phyloP scores from a whole-genome alignment of 1,140 invertebrate species.

The Rhagoletis zephyria region DNA sequence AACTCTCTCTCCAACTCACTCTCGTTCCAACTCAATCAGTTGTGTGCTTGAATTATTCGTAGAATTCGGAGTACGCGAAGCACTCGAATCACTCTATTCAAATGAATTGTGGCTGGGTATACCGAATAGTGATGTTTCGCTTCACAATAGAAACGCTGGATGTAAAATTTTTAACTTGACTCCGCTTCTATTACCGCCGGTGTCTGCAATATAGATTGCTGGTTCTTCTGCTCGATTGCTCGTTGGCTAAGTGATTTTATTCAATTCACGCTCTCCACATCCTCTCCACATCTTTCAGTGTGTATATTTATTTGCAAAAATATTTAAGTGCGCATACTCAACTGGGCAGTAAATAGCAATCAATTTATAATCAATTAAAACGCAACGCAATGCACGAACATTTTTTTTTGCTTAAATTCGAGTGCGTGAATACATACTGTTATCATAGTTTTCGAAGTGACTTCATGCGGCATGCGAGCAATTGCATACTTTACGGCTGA shows the following conservation, averaged over 20 bases:
- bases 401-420: background rate
- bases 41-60: too few relatives aligned
- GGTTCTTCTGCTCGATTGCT: background rate
- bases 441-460: slow-evolving; percentile 11
- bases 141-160: background rate
- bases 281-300: background rate
- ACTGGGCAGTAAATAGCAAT: background rate
- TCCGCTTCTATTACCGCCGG: background rate
- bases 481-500: slow-evolving; percentile 51
- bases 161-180: too few relatives aligned
- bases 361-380: background rate
- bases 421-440: background rate
- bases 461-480: background rate
- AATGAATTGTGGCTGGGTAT: background rate
- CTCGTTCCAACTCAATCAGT: too few relatives aligned
- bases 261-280: background rate
- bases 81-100: too few relatives aligned
- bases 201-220: too few relatives aligned
- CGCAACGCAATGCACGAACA: background rate
- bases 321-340: background rate
- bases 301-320: background rate
- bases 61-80: too few relatives aligned
- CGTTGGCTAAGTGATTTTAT: background rate
- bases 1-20: too few relatives aligned
- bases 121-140: background rate